Base-by-base conservation (phyloP, 1,140 invertebrate species). In the Ptiloglossa arizonensis region DNA sequence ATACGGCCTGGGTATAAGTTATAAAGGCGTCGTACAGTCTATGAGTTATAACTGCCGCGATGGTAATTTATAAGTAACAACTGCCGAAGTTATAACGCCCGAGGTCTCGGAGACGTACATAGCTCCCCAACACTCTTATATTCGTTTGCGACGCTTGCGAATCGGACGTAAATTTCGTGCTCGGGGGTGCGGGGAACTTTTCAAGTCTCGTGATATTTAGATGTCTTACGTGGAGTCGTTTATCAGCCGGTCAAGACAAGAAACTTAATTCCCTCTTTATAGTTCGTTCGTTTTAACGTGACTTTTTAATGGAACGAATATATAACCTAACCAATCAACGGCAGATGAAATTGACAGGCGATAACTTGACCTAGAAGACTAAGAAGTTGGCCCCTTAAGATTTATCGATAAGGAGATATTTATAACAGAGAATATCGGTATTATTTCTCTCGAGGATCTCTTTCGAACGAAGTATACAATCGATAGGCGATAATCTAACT, bases 51-150 rank as follows among this genome's bases (percentile, higher is more conserved):
- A 73, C 69, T 64, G 75, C 60, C 54, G 24, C 52, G 71, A 81
- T 78, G 68, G 69, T 81, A 81, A 81, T 81, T 72, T 78, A 78
- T 81, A 81, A 81, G 75, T 81, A 78, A 78, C 68, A 60, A 81
- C 67, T 78, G 79, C 62, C 79, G 68, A 81, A 81, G 68, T 81
- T 78, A 78, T 59, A 71, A 60, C 68, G 76, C 63, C 69, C 22
- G 59, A 27, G 52, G 64, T 71, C 29, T 13, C 24, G n/a, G 29
- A 24, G 60, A 62, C 41, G 38, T 17, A 9, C 3, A 5, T 6
- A n/a, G n/a, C 56, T 38, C n/a, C 32, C 35, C 44, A 41, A 44
- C 29, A 44, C 64, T 48, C 41, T 70, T 41, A 44, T 48, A 59
- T 73, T 32, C 29, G 50, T 24, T 19, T 8, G 71, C 46, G 56